Evolutionary conservation across 1,140 invertebrate genomes (phyloP), one percentile per base, ranked within the genome.

Genomic region (Drosophila santomea): DNA sequence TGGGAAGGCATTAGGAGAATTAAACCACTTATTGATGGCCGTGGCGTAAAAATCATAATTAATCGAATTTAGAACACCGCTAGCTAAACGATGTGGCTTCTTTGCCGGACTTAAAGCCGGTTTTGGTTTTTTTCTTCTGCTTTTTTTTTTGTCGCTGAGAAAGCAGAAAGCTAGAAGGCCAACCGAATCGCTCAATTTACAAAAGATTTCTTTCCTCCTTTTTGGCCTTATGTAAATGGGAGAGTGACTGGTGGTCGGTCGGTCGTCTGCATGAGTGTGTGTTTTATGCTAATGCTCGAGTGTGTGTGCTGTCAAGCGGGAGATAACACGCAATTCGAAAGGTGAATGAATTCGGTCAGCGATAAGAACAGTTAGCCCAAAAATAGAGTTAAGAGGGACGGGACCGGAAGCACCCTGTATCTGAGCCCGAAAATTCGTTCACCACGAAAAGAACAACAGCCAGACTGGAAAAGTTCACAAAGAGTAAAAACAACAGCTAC

Each of bases 51-150:
- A 74, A 54, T 72, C 75, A 86, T 86, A 88, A 86, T 88, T 86
- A 79, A 86, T 86, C 71, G 83, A 85, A 86, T 76, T 79, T 79
- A 83, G 83, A 86, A 83, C 79, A 86, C 79, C 71, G 82, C 79
- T 79, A 88, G 57, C 78, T 78, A 77, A 81, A 71, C 66, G 59
- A 60, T 62, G 59, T 72, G 54, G 62, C 59, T 74, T 41, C 69
- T 73, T 62, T 48, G 20, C 58, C 39, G 47, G 45, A 39, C 55
- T 38, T 36, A 32, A 35, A 74, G 71, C 76, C 80, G 76, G 80
- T 83, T 78, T 35, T 74, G 74, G 50, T 47, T 68, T 68, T 14
- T 74, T 68, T 57, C 11, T 68, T 32, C 32, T 28, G 32, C 8
- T 74, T 78, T 57, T 52, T 52, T 68, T 14, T 74, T 82, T 57